A percentile compares a stretch with the other conserved stretches of the same genome.
Evolutionary conservation across 2,797 vertebrate species (phyloP).

Genomic region (Anniella stebbinsi): DNA sequence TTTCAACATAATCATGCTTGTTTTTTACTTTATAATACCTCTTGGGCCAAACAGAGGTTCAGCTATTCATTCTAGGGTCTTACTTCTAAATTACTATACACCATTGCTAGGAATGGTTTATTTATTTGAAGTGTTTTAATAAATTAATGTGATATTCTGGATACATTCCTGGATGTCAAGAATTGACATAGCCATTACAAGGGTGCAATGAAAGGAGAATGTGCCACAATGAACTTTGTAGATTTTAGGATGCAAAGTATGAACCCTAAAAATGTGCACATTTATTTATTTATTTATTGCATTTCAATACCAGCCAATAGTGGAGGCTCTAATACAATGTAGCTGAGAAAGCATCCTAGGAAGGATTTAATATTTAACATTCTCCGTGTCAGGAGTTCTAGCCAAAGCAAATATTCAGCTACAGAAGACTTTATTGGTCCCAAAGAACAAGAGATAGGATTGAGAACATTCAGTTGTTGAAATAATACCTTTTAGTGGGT

Average conservation of each 20-base stretch:
- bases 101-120: constrained; percentile 57
- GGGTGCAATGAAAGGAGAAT: background rate
- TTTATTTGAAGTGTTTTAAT: background rate
- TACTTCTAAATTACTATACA: constrained; percentile 68
- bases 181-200: constrained; percentile 32
- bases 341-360: background rate
- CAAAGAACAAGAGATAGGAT: background rate
- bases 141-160: constrained; percentile 35
- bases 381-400: background rate
- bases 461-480: background rate
- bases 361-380: background rate
- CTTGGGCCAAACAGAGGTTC: constrained; percentile 58
- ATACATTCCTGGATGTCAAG: constrained; percentile 69
- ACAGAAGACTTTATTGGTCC: background rate
- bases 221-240: constrained; percentile 12
- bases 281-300: too few relatives aligned
- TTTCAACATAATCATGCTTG: constrained; percentile 19
- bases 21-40: constrained; percentile 47
- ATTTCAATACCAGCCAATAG: too few relatives aligned
- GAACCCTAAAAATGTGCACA: background rate
- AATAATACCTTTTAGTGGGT: background rate
- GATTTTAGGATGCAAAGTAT: background rate
- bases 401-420: background rate
- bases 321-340: background rate
- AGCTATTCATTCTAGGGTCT: constrained; percentile 63